Evolutionary conservation across 1,140 invertebrate species (phyloP).

Genomic region (Sminthurinus signatus): DNA sequence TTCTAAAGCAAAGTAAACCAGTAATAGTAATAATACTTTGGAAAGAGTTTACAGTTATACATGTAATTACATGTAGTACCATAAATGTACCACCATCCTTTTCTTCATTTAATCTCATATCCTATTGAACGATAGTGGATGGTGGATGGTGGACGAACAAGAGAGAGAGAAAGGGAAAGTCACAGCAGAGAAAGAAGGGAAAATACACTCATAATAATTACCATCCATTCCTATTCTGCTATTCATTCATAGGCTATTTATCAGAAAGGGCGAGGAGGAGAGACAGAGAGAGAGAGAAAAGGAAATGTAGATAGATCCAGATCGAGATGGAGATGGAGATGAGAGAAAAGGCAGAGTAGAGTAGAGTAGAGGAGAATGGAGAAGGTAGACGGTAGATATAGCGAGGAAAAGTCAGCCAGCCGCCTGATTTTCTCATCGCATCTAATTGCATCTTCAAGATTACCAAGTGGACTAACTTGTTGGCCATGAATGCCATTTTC

Average conservation of each 20-base stretch:
- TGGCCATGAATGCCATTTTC: constrained; percentile 17
- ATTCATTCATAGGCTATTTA: constrained; percentile 5
- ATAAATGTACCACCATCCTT: no score
- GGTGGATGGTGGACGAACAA: not conserved
- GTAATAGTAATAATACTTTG: no score
- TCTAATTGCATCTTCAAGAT: constrained; percentile 22
- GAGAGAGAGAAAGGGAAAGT: not conserved
- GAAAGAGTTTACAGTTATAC: no score
- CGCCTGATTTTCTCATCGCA: constrained; percentile 19
- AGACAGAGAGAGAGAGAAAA: no score
- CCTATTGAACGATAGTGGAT: no score
- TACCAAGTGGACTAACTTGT: constrained; percentile 28
- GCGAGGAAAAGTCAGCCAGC: no score
- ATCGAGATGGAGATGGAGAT: no score
- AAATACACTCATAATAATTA: constrained; percentile 17
- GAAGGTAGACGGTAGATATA: not conserved
- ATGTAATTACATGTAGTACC: no score
- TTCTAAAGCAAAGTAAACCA: no score
- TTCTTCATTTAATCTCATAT: no score
- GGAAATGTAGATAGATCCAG: no score
- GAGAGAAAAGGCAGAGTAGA: not conserved
- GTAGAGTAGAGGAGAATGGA: not conserved
- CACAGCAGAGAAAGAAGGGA: not conserved
- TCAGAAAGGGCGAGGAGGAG: no score
- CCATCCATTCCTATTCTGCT: not conserved